phyloP scores from a whole-genome alignment of 2,797 vertebrate species.

The Leptatherina wallacei region DNA sequence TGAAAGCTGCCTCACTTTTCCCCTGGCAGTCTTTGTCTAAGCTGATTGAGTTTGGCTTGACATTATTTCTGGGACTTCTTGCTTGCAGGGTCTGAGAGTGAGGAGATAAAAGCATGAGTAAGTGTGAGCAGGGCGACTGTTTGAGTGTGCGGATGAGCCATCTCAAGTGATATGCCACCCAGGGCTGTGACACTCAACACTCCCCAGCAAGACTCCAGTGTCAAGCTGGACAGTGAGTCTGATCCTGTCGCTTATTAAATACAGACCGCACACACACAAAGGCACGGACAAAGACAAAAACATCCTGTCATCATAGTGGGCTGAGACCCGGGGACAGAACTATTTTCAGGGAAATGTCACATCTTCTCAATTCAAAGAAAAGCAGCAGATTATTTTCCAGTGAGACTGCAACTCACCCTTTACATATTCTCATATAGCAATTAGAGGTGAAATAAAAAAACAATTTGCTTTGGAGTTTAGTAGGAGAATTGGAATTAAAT shows the following conservation, averaged over 20 bases:
- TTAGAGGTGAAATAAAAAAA: conserved; percentile 19
- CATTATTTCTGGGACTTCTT: conserved; percentile 25
- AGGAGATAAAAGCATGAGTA: conserved; percentile 37
- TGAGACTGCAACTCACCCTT: conserved; percentile 27
- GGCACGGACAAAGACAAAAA: conserved; percentile 22
- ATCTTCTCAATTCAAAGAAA: conserved; percentile 55
- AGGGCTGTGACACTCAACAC: conserved; percentile 43
- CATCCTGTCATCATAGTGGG: conserved; percentile 47
- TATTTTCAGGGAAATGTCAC: conserved; percentile 55
- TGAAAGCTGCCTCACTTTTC: not conserved
- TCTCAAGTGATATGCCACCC: conserved; percentile 63
- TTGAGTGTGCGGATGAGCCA: conserved; percentile 39
- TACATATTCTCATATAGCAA: conserved; percentile 18
- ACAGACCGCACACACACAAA: conserved; percentile 6
- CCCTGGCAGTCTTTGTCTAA: conserved; percentile 11
- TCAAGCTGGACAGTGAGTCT: conserved; percentile 48
- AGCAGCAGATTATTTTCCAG: conserved; percentile 19
- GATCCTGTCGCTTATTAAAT: conserved; percentile 42
- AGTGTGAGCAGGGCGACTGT: conserved; percentile 32
- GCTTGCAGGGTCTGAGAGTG: conserved; percentile 21
- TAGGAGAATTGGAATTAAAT: conserved; percentile 14
- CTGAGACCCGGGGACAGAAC: conserved; percentile 28
- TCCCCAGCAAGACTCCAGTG: conserved; percentile 33
- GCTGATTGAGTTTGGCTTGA: conserved; percentile 19
- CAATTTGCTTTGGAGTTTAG: not conserved